Percentiles rank a stretch among this genome's conserved stretches.
These are phyloP conservation scores for Thomomys bottae DNA, from an alignment of 2,113 vertebrate species.

Conservation along the genomic window DNA sequence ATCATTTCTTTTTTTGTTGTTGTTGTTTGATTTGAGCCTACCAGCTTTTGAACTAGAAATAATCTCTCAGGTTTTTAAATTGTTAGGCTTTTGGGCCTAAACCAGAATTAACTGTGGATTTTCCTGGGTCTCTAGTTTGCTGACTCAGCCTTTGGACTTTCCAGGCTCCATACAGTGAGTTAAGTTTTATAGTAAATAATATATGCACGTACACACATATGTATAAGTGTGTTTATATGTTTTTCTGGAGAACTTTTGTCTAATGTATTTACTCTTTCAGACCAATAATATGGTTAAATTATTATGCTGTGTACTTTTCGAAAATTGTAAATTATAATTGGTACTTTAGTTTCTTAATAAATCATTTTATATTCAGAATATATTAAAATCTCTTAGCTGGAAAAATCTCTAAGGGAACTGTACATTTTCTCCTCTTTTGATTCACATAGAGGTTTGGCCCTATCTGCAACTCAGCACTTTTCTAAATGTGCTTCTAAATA, in stretches of 20 bases:
- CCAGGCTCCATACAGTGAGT: neutral
- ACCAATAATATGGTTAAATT: neutral
- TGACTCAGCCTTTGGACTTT: neutral
- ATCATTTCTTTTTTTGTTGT: neutral
- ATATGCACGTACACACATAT: neutral
- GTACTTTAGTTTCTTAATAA: conserved; percentile 8
- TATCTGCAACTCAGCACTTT: neutral
- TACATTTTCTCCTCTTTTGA: neutral
- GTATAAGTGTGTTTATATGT: neutral
- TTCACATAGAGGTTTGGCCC: conserved; percentile 24
- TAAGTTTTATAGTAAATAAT: neutral
- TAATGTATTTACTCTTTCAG: neutral
- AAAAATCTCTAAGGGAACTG: neutral
- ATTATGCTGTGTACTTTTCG: neutral
- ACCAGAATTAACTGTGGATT: neutral
- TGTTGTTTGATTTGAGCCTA: too few species aligned
- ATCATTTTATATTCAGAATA: neutral
- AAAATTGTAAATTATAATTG: neutral
- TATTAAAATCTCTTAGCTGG: neutral
- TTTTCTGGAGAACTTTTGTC: neutral
- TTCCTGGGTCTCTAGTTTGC: neutral
- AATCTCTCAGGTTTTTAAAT: neutral
- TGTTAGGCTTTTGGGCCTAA: neutral
- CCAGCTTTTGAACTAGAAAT: neutral
- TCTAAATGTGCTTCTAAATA: conserved; percentile 34